Conservation (phyloP, 1,140 invertebrate species). For the Dysdera silvatica region DNA sequence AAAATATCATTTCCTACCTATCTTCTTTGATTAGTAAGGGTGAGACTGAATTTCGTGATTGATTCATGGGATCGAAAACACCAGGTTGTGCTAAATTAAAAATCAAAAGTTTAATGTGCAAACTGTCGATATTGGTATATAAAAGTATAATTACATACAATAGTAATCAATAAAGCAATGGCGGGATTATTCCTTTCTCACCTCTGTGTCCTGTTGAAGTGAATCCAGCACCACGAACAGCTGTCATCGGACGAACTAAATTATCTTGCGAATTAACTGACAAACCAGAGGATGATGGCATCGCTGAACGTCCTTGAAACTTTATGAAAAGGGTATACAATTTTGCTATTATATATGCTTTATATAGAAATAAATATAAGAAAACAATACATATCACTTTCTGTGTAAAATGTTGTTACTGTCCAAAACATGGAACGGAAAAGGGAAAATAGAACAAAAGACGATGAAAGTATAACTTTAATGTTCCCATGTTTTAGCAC, state of each 20-base stretch:
- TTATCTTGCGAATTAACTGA: constrained; percentile 24
- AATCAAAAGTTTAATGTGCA: constrained; percentile 12
- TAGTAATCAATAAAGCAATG: neutral
- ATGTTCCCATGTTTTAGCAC: constrained; percentile 4
- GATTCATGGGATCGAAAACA: constrained; percentile 70
- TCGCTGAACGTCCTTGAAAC: constrained; percentile 11
- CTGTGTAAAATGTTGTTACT: neutral
- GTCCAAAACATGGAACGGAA: neutral
- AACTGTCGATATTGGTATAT: neutral
- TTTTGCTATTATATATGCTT: neutral
- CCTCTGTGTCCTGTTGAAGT: constrained; percentile 57
- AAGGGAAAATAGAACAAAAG: neutral
- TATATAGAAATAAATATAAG: neutral
- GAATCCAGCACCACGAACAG: constrained; percentile 89
- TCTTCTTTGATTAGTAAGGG: constrained; percentile 33
- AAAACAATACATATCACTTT: neutral
- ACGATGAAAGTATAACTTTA: neutral
- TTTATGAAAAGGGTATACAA: neutral
- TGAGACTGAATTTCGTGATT: constrained; percentile 48
- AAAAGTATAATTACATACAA: neutral
- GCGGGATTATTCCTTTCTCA: too few relatives aligned
- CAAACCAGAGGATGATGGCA: constrained; percentile 2
- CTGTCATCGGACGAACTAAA: constrained; percentile 76
- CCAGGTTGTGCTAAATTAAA: constrained; percentile 42
- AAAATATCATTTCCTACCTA: constrained; percentile 23